phyloP scores from a whole-genome alignment of 2,113 vertebrate genomes.

The Azemiops feae region DNA sequence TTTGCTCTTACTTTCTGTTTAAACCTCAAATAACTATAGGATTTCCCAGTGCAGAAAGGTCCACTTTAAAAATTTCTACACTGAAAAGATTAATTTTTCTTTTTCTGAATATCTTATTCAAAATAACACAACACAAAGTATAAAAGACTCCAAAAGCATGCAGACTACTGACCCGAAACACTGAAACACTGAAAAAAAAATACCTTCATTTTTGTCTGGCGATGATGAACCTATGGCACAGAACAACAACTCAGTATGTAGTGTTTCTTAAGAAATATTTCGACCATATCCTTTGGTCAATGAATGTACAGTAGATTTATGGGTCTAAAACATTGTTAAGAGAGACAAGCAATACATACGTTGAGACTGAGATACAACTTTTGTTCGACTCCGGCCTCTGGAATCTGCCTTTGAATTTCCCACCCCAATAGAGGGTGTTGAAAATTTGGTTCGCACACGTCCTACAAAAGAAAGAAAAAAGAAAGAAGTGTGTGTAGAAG shows the following conservation, averaged over 20 bases:
- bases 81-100: slow-evolving; percentile 1
- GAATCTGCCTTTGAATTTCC: slow-evolving; percentile 86
- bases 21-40: rapidly evolving
- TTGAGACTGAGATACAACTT: slow-evolving; percentile 96
- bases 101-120: slow-evolving; percentile 44
- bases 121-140: slow-evolving; percentile 74
- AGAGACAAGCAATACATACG: slow-evolving; percentile 78
- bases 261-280: slow-evolving; percentile 54
- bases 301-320: slow-evolving; percentile 44
- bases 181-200: slow-evolving; percentile 70
- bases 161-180: slow-evolving; percentile 77
- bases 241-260: slow-evolving; percentile 79
- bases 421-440: slow-evolving; percentile 71
- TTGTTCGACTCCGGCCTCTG: slow-evolving; percentile 89
- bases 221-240: slow-evolving; percentile 95
- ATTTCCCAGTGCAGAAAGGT: not conserved
- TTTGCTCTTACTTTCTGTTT: not conserved
- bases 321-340: slow-evolving; percentile 34
- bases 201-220: slow-evolving; percentile 98
- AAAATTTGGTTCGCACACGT: slow-evolving; percentile 87
- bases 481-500: slow-evolving; percentile 37
- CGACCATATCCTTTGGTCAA: slow-evolving; percentile 71
- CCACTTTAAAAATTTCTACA: slow-evolving; percentile 45
- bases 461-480: slow-evolving; percentile 65
- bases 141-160: slow-evolving; percentile 70